Percentiles rank a stretch among this genome's conserved stretches.
Conservation (phyloP, 2,113 vertebrate genomes). For the Thunnus maccoyii region DNA sequence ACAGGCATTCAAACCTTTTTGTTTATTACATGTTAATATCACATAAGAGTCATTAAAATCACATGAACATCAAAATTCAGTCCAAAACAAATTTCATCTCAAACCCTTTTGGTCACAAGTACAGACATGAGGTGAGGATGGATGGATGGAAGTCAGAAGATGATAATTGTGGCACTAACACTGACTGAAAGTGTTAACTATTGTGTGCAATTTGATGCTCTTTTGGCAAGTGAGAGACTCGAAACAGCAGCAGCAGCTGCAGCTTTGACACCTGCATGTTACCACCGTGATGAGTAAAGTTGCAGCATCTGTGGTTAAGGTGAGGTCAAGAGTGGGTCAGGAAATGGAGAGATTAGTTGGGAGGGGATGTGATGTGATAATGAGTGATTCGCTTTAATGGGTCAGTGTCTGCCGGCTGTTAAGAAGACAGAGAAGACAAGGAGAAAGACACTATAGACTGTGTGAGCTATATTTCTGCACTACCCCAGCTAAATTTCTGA, state of each 20-base stretch:
- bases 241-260: neutral
- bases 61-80: neutral
- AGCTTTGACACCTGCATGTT: neutral
- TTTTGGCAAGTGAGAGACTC: neutral
- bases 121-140: neutral
- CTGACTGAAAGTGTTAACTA: neutral
- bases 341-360: slow-evolving; percentile 22
- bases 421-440: neutral
- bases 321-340: slow-evolving; percentile 28
- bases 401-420: neutral
- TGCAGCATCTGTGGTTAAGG: slow-evolving; percentile 26
- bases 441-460: neutral
- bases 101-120: neutral
- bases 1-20: neutral
- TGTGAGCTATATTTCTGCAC: neutral
- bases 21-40: neutral
- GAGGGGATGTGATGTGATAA: slow-evolving; percentile 1
- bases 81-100: neutral
- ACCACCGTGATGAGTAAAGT: neutral
- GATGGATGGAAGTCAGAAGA: neutral
- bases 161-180: neutral
- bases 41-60: neutral
- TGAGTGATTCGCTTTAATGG: slow-evolving; percentile 11
- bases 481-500: neutral
- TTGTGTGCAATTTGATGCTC: neutral